Evolutionary conservation across 2,113 vertebrate species (phyloP).

Genomic region (Sitta europaea): DNA sequence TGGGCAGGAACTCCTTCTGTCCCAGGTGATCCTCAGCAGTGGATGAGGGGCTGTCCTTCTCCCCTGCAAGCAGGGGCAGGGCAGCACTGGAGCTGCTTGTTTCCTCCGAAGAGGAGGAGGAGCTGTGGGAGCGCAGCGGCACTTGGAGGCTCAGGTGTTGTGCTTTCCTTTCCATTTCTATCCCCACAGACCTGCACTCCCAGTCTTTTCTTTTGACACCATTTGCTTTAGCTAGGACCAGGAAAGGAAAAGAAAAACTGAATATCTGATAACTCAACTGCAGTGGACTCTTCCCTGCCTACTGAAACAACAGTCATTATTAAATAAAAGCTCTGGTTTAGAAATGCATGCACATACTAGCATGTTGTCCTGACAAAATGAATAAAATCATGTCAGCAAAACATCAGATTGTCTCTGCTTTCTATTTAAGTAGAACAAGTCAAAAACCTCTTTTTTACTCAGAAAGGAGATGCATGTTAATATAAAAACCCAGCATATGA

Average conservation of each 20-base stretch:
- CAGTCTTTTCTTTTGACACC: slow-evolving; percentile 81
- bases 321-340: neutral
- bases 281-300: neutral
- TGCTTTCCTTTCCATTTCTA: slow-evolving; percentile 81
- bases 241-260: neutral
- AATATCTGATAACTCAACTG: neutral
- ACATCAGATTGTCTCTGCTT: neutral
- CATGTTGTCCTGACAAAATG: neutral
- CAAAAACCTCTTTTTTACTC: neutral
- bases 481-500: neutral
- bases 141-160: slow-evolving; percentile 92
- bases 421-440: neutral
- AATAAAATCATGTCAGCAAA: neutral
- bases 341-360: neutral
- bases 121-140: slow-evolving; percentile 88
- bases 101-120: slow-evolving; percentile 91
- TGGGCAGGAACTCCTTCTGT: slow-evolving; percentile 69
- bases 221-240: slow-evolving; percentile 74
- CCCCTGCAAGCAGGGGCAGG: slow-evolving; percentile 87
- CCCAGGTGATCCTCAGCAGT: slow-evolving; percentile 75
- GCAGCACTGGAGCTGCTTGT: slow-evolving; percentile 92
- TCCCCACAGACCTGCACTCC: slow-evolving; percentile 78
- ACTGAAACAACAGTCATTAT: neutral
- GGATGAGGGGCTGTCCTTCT: slow-evolving; percentile 87
- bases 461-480: neutral